Conservation (phyloP, 1,140 invertebrate species). For the Plectus sambesii region DNA sequence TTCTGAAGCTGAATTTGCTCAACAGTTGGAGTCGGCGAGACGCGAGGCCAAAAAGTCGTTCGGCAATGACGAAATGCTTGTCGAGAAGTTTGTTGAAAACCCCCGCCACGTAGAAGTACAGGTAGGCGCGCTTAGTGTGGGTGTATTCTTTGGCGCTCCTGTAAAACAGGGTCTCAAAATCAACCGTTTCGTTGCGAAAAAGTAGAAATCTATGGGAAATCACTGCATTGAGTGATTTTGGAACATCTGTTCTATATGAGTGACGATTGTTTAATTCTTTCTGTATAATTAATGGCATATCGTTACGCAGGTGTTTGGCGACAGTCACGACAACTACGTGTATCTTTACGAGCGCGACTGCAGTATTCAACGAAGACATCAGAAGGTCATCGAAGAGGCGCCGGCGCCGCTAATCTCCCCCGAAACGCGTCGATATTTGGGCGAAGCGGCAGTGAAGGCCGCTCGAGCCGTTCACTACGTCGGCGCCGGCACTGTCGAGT, state of each 20-base stretch:
- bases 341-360: conserved; percentile 80
- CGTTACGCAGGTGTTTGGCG: conserved; percentile 57
- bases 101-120: conserved; percentile 87
- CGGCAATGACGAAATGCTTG: conserved; percentile 72
- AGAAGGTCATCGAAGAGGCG: conserved; percentile 98
- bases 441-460: conserved; percentile 76
- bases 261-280: too few relatives aligned
- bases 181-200: too few relatives aligned
- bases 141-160: conserved; percentile 11
- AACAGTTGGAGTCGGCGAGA: conserved; percentile 79
- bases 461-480: conserved; percentile 82
- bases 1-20: conserved; percentile 65
- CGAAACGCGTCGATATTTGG: conserved; percentile 64
- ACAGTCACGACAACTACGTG: conserved; percentile 58
- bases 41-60: conserved; percentile 87
- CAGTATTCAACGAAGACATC: conserved; percentile 85
- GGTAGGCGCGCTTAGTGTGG: too few relatives aligned
- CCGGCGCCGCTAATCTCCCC: conserved; percentile 59
- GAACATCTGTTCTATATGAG: too few relatives aligned
- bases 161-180: too few relatives aligned
- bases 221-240: too few relatives aligned
- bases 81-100: conserved; percentile 76
- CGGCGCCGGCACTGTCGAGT: conserved; percentile 90
- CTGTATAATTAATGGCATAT: too few relatives aligned
- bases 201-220: too few relatives aligned